Conservation (phyloP, 2,113 vertebrate genomes). For the Notiomystis cincta region DNA sequence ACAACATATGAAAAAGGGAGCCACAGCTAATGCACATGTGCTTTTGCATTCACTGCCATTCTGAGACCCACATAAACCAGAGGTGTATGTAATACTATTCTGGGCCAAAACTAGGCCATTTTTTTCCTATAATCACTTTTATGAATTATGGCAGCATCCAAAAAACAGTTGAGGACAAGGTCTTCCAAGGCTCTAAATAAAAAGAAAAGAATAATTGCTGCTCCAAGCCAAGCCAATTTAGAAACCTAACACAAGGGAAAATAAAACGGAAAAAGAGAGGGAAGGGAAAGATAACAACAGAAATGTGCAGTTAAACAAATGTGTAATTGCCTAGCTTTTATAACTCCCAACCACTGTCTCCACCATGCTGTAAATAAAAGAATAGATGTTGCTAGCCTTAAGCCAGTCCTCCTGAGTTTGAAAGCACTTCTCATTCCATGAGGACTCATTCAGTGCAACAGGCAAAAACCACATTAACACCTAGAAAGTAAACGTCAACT, state of each 20-base stretch:
- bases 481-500: background rate
- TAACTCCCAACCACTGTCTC: background rate
- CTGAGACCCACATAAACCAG: background rate
- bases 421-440: background rate
- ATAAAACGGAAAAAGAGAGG: background rate
- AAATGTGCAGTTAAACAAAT: background rate
- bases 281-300: background rate
- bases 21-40: background rate
- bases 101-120: background rate
- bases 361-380: background rate
- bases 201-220: background rate
- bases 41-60: background rate
- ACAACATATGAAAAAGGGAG: conserved; percentile 28
- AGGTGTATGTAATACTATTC: background rate
- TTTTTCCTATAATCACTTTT: background rate
- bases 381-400: background rate
- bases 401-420: background rate
- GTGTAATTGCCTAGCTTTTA: background rate
- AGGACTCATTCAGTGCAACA: background rate
- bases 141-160: background rate
- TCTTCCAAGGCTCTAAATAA: background rate
- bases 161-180: background rate
- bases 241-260: background rate
- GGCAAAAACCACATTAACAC: background rate
- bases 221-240: background rate